These are phyloP conservation scores for Zootermopsis nevadensis DNA, from an alignment of 2,888 invertebrate genomes.

Conservation along the genomic window DNA sequence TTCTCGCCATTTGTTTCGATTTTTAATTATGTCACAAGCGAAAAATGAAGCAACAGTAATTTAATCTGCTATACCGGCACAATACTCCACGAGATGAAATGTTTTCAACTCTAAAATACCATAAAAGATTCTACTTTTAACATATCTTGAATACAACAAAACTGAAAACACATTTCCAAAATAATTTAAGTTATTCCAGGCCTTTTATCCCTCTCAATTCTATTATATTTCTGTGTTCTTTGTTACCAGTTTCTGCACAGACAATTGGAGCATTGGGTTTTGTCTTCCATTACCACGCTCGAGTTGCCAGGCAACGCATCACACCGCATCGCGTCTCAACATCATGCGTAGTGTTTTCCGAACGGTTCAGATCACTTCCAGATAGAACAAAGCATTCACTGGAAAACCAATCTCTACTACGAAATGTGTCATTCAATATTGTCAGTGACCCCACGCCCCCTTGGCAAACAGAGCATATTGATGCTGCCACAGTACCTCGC, in stretches of 20 bases:
- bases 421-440: constrained; percentile 8
- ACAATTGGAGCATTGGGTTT: background rate
- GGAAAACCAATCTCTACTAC: background rate
- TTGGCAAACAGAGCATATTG: background rate
- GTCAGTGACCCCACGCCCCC: background rate
- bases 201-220: background rate
- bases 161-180: background rate
- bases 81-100: background rate
- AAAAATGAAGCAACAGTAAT: background rate
- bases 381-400: background rate
- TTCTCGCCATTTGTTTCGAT: background rate
- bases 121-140: background rate
- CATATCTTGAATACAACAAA: background rate
- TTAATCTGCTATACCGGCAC: background rate
- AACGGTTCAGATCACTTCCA: too few species aligned
- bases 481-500: background rate
- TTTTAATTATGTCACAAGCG: background rate
- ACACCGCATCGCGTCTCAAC: too few species aligned
- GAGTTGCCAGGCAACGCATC: background rate
- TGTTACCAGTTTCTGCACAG: background rate
- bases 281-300: background rate
- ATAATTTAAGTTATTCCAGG: background rate
- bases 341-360: too few species aligned
- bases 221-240: background rate
- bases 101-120: background rate